Evolutionary conservation across 2,113 vertebrate species (phyloP).

Genomic region (Uria aalge): DNA sequence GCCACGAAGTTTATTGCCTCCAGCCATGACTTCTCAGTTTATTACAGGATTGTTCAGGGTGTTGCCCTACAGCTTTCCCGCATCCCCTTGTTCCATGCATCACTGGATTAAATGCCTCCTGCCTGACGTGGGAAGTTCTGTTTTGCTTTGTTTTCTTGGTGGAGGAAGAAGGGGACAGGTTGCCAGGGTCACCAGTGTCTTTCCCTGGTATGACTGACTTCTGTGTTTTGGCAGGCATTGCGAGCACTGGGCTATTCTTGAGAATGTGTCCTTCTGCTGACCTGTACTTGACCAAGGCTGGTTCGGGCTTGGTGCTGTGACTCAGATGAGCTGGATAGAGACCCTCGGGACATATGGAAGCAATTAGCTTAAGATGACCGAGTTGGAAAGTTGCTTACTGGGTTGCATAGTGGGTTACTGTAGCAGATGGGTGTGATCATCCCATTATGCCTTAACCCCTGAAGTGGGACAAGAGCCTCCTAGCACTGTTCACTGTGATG

Average conservation of each 20-base stretch:
- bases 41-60: background rate
- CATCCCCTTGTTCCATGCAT: background rate
- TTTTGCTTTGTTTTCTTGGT: background rate
- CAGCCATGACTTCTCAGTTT: background rate
- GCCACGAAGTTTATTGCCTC: background rate
- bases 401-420: background rate
- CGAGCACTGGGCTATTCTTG: background rate
- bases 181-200: background rate
- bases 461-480: background rate
- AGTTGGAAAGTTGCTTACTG: background rate
- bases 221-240: background rate
- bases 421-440: background rate
- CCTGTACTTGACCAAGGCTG: background rate
- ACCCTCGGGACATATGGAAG: background rate
- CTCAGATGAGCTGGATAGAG: background rate
- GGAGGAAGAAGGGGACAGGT: background rate
- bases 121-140: background rate
- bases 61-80: background rate
- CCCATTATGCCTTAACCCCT: background rate
- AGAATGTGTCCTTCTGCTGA: background rate
- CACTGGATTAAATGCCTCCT: background rate
- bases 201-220: background rate
- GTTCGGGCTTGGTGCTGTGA: background rate
- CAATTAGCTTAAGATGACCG: background rate
- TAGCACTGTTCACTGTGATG: background rate